Percentiles rank a stretch among this genome's conserved stretches.
These are phyloP conservation scores for Galerucella calmariensis DNA, from an alignment of 2,888 invertebrate species.

Conservation along the genomic window DNA sequence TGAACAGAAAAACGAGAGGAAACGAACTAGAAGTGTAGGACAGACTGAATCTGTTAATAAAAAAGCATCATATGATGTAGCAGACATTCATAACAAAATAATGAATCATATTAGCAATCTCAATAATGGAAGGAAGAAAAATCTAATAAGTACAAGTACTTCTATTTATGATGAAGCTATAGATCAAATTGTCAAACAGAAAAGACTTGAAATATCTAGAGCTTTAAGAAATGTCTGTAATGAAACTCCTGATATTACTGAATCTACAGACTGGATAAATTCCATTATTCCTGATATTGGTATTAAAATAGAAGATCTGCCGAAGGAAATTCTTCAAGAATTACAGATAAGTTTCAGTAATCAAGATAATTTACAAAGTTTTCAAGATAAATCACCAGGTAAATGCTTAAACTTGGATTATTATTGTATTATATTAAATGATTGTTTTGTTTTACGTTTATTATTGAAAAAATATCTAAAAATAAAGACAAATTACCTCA, in stretches of 20 bases:
- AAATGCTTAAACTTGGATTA: neutral
- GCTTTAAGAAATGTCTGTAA: conserved; percentile 60
- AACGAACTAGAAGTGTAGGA: conserved; percentile 17
- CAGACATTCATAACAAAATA: conserved; percentile 60
- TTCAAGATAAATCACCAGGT: neutral
- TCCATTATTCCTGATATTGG: conserved; percentile 62
- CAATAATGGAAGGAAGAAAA: conserved; percentile 58
- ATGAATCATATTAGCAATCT: conserved; percentile 60
- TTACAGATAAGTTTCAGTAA: conserved; percentile 54
- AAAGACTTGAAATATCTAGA: conserved; percentile 60
- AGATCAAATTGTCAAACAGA: conserved; percentile 59
- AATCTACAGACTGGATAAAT: conserved; percentile 56
- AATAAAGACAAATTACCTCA: too few relatives aligned
- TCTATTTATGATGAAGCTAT: conserved; percentile 59
- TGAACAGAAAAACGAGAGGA: conserved; percentile 23
- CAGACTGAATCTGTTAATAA: conserved; percentile 24
- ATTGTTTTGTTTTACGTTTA: too few relatives aligned
- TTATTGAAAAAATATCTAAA: too few relatives aligned
- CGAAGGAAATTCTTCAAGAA: conserved; percentile 58
- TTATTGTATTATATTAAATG: neutral
- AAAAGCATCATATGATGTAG: conserved; percentile 47
- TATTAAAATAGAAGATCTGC: conserved; percentile 61
- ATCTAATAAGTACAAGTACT: conserved; percentile 57
- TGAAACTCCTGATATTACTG: conserved; percentile 45
- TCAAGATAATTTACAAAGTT: neutral